Percentiles rank a stretch among this genome's conserved stretches.
Evolutionary conservation across 2,113 vertebrate species (phyloP).

Genomic region (Machaerirhynchus nigripectus): DNA sequence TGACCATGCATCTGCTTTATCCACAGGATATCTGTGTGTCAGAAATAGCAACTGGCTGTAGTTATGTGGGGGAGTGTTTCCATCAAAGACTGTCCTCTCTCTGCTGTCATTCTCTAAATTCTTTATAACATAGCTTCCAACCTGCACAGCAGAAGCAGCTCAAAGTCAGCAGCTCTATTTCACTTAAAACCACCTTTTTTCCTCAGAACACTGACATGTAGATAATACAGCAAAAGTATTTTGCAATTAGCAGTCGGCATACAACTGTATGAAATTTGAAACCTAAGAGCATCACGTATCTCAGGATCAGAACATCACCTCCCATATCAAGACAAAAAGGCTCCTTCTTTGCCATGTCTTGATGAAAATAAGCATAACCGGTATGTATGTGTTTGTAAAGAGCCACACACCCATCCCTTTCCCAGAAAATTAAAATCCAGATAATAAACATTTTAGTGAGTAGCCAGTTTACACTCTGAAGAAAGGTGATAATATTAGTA

Average conservation of each 20-base stretch:
- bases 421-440: not conserved
- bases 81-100: not conserved
- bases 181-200: not conserved
- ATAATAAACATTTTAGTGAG: not conserved
- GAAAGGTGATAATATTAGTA: not conserved
- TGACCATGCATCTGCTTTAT: not conserved
- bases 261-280: not conserved
- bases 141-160: not conserved
- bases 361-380: not conserved
- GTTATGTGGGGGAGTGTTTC: not conserved
- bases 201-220: not conserved
- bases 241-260: not conserved
- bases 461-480: not conserved
- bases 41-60: not conserved
- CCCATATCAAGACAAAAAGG: not conserved
- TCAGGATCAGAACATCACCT: not conserved
- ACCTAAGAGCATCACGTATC: not conserved
- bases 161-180: not conserved
- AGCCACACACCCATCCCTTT: accelerated
- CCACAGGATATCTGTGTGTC: not conserved
- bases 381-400: not conserved
- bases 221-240: not conserved
- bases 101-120: not conserved
- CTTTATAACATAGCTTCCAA: not conserved
- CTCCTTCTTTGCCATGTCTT: not conserved